Base-by-base conservation (phyloP, 2,888 invertebrate species). In the Asteroscopus sphinx region DNA sequence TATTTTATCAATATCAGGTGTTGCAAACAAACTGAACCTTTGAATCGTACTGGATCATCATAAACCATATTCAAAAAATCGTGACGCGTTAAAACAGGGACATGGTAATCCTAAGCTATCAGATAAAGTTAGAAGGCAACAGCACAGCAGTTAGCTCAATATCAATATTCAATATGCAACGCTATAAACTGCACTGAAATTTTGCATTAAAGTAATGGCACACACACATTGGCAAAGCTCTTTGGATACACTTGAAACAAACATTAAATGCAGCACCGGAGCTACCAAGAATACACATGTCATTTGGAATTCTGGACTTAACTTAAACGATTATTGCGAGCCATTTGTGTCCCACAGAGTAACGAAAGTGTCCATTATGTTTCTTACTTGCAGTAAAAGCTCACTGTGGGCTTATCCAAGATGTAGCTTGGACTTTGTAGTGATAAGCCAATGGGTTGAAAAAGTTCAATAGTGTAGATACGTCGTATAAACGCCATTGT, bases 251-350 rank as follows among this genome's bases (percentile, higher is more conserved):
- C 54, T 62, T 54, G 46, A 57, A 70, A 61, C 58, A 57, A 61
- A 70, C 57, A 67, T 64, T 47, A 74, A 76, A 70, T 45, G 42
- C 60, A 73, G 56, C 15, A 49, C 16, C 37, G 33, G 32, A 17
- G 68, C 52, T 72, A 67, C 67, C 48, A 67, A 67, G 67, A 69
- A 61, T 59, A 57, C 61, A 44, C 44, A 70, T 67, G 47, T 54
- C 64, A 58, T 64, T 64, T 47, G 9, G 40, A 56, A 25, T 61
- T 64, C 61, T 47, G 9, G 40, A 56, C 28, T 61, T 61, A 53
- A 36, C 60, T 40, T 67, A 59, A 67, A 73, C 53, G 58, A 64
- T 68, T 55, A 73, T 54, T 41, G 57, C 63, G 30, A 42, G 48
- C 32, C 40, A 45, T 57, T 73, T 57, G 35, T 13, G 41, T 72